Percentiles rank a stretch among this genome's conserved stretches.
Conservation (phyloP, 1,140 invertebrate genomes). For the Papilio polytes region DNA sequence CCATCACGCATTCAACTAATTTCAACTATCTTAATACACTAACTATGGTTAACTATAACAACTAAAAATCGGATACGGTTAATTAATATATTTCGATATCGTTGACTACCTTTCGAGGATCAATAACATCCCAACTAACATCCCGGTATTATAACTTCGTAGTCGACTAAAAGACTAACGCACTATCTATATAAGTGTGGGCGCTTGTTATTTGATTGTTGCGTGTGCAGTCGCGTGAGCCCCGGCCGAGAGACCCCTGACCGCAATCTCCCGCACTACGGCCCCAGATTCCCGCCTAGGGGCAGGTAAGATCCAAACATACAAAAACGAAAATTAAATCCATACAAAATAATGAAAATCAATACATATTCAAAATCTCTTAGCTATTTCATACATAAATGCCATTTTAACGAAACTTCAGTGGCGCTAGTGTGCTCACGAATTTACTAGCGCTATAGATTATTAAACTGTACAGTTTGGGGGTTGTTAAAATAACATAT, state of each 20-base stretch:
- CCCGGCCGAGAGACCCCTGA: slow-evolving; percentile 92
- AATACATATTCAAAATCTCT: too few relatives aligned
- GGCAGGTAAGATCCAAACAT: slow-evolving; percentile 86
- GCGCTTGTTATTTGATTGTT: slow-evolving; percentile 58
- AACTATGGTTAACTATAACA: neutral
- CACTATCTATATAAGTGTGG: slow-evolving; percentile 41
- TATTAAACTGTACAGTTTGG: too few relatives aligned
- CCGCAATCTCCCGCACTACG: slow-evolving; percentile 92
- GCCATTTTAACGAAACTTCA: too few relatives aligned
- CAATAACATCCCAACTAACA: neutral
- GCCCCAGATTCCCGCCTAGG: slow-evolving; percentile 92
- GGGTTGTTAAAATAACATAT: too few relatives aligned
- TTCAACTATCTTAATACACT: neutral
- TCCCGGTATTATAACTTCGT: neutral
- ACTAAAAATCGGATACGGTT: too few relatives aligned
- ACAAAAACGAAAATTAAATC: neutral
- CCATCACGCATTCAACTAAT: neutral
- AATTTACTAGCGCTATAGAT: too few relatives aligned
- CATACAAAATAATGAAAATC: neutral
- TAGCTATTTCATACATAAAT: too few relatives aligned
- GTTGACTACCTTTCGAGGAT: neutral
- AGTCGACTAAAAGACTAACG: slow-evolving; percentile 16
- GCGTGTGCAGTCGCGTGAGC: slow-evolving; percentile 90
- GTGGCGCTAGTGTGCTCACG: too few relatives aligned
- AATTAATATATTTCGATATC: too few relatives aligned